Evolutionary conservation across 2,888 invertebrate species (phyloP).

Genomic region (Pseudoips prasinana): DNA sequence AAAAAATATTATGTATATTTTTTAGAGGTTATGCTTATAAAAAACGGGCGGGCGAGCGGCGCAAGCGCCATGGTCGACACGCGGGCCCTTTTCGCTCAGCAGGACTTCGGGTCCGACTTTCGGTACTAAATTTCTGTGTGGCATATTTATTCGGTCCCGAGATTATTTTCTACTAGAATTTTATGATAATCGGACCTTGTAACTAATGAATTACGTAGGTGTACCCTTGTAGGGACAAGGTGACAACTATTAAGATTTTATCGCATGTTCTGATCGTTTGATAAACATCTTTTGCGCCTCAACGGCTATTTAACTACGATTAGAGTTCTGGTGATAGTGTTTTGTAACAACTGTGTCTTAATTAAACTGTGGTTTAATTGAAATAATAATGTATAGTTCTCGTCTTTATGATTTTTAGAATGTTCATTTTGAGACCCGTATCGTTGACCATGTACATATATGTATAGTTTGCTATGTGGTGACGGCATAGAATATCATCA

Average conservation of each 20-base stretch:
- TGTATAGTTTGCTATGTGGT: too few species aligned
- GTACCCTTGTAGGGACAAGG: constrained; percentile 44
- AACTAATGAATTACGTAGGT: constrained; percentile 71
- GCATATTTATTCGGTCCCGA: constrained; percentile 72
- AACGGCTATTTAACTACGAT: not conserved
- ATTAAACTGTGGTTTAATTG: too few species aligned
- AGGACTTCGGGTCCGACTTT: constrained; percentile 49
- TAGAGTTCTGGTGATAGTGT: too few species aligned
- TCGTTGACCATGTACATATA: too few species aligned
- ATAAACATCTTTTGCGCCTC: constrained; percentile 19
- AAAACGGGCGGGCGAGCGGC: constrained; percentile 38
- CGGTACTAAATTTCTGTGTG: constrained; percentile 71
- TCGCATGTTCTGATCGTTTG: constrained; percentile 5
- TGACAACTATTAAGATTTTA: constrained; percentile 21
- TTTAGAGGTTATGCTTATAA: constrained; percentile 49
- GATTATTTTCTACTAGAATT: constrained; percentile 78
- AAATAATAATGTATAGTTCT: too few species aligned
- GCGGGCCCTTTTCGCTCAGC: constrained; percentile 70
- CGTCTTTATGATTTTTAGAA: too few species aligned
- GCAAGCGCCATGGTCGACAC: constrained; percentile 68
- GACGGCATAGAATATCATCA: too few species aligned
- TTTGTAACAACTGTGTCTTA: too few species aligned
- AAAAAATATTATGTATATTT: constrained; percentile 76
- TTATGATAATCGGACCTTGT: constrained; percentile 70
- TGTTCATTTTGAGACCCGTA: too few species aligned